Evolutionary conservation across 1,140 invertebrate species (phyloP), one percentile per base, ranked within the genome.

Genomic region (Drosophila littoralis): DNA sequence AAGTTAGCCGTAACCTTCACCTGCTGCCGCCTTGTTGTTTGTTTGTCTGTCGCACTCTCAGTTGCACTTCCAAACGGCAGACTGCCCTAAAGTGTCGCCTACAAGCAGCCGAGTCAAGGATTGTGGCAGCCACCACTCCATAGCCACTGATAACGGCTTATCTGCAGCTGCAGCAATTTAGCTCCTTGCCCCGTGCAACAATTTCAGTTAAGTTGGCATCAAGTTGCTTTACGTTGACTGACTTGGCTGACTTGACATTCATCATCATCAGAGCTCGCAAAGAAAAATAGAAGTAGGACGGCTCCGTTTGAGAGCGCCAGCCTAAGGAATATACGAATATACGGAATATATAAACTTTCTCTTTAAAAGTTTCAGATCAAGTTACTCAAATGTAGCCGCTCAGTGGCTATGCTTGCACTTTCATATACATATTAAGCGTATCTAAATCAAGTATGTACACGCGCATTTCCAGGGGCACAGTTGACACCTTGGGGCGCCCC

Each of bases 181-280:
- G 17, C 48, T 61, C 45, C 59, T 55, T 38, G 45, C 63, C 75
- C 65, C 12, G 63, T 55, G 57, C 69, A 75, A 77, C 69, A 64
- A 60, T 72, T 83, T 82, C 71, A 63, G 43, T 61, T 66, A 63
- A 81, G 69, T 81, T 83, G 70, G 75, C 79, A 71, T 86, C 75
- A 81, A 78, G 79, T 85, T 85, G 69, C 75, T 17, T 43, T n/a
- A 43, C 55, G 17, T 74, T 79, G 71, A 79, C 42, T 78, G 68
- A 57, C 80, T 76, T 73, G 76, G 73, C 81, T 81, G 68, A 57
- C 80, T 76, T 73, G 76, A 77, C 81, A 77, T 85, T 78, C 78
- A 71, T 81, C 74, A 81, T 70, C 77, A 64, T 73, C 50, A 43
- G 45, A 73, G 32, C 35, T 28, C n/a, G 38, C 28, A 66, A 51